Percentiles rank a stretch among this genome's conserved stretches.
phyloP scores from a whole-genome alignment of 2,888 invertebrate genomes.

The Cyclophora punctaria region DNA sequence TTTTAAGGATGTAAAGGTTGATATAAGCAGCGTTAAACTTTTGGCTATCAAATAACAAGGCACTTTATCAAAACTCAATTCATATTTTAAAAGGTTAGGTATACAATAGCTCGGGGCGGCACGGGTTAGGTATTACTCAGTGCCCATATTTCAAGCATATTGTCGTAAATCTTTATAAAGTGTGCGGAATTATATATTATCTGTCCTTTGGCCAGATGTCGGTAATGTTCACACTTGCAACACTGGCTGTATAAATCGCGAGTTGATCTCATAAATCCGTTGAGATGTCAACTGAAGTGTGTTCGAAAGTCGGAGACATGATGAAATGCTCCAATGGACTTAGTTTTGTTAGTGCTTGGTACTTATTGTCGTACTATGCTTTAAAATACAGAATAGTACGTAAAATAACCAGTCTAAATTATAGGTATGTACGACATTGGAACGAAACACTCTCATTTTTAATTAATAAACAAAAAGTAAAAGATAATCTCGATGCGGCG shows the following conservation, averaged over 20 bases:
- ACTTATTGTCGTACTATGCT: background rate
- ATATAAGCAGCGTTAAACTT: too few species aligned
- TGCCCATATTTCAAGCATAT: conserved; percentile 16
- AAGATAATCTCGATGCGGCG: too few species aligned
- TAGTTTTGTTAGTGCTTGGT: background rate
- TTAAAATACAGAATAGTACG: background rate
- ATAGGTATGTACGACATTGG: background rate
- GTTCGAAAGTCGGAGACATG: conserved; percentile 9
- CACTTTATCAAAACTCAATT: too few species aligned
- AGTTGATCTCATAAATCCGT: conserved; percentile 14
- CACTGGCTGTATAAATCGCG: conserved; percentile 19
- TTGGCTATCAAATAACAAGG: too few species aligned
- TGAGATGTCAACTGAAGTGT: conserved; percentile 15
- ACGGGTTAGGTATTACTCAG: background rate
- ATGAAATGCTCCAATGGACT: conserved; percentile 10
- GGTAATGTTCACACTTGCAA: conserved; percentile 53
- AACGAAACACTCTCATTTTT: background rate
- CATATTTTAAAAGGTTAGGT: too few species aligned
- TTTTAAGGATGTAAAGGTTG: too few species aligned
- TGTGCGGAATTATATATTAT: conserved; percentile 45
- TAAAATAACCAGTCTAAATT: background rate
- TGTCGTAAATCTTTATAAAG: conserved; percentile 31
- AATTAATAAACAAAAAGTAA: too few species aligned
- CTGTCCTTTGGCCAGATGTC: conserved; percentile 36
- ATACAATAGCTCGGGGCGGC: background rate